Evolutionary conservation across 1,140 invertebrate genomes (phyloP).

Genomic region (Drosophila insularis): DNA sequence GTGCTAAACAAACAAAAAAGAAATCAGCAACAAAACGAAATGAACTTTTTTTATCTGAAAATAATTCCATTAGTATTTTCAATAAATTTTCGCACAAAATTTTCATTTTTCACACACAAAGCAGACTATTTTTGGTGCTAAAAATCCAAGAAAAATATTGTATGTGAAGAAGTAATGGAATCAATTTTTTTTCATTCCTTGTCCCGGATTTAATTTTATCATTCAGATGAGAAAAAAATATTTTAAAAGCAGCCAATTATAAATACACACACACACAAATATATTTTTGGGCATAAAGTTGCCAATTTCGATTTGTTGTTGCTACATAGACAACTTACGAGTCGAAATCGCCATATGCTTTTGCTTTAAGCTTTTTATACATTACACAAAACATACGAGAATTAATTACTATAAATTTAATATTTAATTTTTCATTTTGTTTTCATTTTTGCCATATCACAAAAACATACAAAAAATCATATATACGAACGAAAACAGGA

Average conservation of each 20-base stretch:
- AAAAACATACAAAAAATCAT: not conserved
- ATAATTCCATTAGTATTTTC: constrained; percentile 73
- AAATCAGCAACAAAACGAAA: not conserved
- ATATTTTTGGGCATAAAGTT: constrained; percentile 18
- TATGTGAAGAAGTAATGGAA: constrained; percentile 41
- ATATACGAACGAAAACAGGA: constrained; percentile 69
- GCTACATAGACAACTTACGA: not conserved
- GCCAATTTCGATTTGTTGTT: constrained; percentile 1
- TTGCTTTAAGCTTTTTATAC: constrained; percentile 80
- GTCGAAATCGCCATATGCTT: constrained; percentile 18
- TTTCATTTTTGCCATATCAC: constrained; percentile 76
- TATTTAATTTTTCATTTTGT: constrained; percentile 75
- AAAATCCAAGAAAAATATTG: constrained; percentile 50
- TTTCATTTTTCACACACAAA: constrained; percentile 34
- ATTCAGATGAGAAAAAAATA: constrained; percentile 38
- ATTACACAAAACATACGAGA: constrained; percentile 54
- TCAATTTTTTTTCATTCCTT: constrained; percentile 33
- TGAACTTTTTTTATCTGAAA: constrained; percentile 15
- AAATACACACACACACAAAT: constrained; percentile 45
- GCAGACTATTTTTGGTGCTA: constrained; percentile 48
- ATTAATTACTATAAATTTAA: constrained; percentile 41
- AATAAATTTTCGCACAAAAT: constrained; percentile 46
- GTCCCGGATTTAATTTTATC: constrained; percentile 26
- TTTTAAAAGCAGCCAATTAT: constrained; percentile 60
- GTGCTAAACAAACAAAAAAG: constrained; percentile 34